Base-by-base conservation (phyloP, 2,797 vertebrate genomes). In the Pampus argenteus region DNA sequence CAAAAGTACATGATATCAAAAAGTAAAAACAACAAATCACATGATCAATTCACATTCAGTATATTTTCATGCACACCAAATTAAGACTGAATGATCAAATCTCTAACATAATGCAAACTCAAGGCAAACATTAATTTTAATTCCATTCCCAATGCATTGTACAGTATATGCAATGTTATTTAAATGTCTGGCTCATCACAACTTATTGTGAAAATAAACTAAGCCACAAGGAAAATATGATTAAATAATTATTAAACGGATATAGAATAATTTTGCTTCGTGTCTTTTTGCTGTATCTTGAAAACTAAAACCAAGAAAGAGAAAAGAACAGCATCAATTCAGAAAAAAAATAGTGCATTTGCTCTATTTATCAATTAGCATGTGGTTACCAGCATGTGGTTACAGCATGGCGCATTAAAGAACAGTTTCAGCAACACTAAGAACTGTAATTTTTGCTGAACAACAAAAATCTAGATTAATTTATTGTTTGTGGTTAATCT, bases 51-150 rank as follows among this genome's bases (percentile, higher is more conserved):
- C 7, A 25, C 38, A 14, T 18, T 60, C 23, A 42, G 10, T 26
- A 26, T 18, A 34, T 51, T 48, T 51, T 11, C 2, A 0, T 20
- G 3, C 36, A 42, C 26, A 44, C 42, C 3, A 40, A 63, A 56
- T 68, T 18, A 18, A 25, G 17, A 40, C 10, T 47, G 11, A 76
- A 74, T 25, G 3, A 66, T 54, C 2, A 55, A 54, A 62, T 45
- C 14, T 47, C 9, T 66, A 44, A 34, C 38, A 5, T 14, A 54
- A 44, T 17, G 25, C 10, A 22, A 15, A 49, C 9, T 66, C 5
- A 28, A 63, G 48, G 45, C 13, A 29, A 44, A 62, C 9, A n/a
- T 10, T 13, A 13, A 59, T 45, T 57, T 62, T 9, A 45, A n/a
- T 11, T 61, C 28, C 34, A 48, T 66, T 17, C 49, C 10, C 28